These are phyloP conservation scores for Ametastegia equiseti DNA, from an alignment of 2,888 invertebrate genomes.

Conservation along the genomic window DNA sequence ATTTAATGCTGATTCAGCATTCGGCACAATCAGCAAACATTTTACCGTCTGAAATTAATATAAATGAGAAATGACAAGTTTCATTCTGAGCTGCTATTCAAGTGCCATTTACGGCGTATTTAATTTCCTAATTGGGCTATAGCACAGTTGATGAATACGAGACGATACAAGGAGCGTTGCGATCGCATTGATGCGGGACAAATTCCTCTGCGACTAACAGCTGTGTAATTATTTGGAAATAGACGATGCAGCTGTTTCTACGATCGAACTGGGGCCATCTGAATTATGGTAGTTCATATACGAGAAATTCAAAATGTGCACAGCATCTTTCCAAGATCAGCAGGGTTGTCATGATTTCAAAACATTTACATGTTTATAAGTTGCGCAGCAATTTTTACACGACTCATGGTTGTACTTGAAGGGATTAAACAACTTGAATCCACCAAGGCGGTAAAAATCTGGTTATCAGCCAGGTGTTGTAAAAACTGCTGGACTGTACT, in stretches of 20 bases:
- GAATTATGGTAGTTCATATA: background rate
- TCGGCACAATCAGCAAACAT: constrained; percentile 97
- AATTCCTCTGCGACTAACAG: background rate
- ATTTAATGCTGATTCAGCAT: constrained; percentile 97
- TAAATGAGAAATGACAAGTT: background rate
- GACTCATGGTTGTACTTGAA: background rate
- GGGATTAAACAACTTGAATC: background rate
- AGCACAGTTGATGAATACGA: background rate
- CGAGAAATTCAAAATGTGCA: background rate
- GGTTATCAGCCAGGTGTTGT: background rate
- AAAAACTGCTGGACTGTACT: background rate
- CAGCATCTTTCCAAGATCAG: background rate
- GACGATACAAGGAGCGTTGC: background rate
- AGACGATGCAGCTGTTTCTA: background rate
- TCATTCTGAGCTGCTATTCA: background rate
- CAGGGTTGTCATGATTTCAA: background rate
- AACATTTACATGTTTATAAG: background rate
- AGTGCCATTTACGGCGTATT: background rate
- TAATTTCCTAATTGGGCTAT: background rate
- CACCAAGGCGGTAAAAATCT: background rate
- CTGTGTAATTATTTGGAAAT: constrained; percentile 5
- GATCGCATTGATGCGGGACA: background rate
- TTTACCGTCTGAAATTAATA: constrained; percentile 85
- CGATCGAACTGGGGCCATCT: background rate
- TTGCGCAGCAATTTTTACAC: no score